Evolutionary conservation across 2,113 vertebrate genomes (phyloP).

Genomic region (Platanista minor): DNA sequence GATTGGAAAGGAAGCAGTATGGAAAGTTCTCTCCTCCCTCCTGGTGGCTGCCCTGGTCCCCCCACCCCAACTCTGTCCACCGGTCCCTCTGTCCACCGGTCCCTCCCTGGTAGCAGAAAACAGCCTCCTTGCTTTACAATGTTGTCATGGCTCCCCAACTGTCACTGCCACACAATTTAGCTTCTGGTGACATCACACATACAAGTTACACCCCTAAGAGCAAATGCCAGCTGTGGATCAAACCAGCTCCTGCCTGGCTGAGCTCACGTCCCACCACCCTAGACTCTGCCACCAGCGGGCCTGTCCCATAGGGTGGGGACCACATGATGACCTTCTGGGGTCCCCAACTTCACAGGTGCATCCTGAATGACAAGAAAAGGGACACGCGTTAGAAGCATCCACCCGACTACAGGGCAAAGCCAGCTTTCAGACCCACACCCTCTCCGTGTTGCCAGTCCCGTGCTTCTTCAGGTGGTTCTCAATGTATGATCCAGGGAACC

Average conservation of each 20-base stretch:
- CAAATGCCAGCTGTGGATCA: not conserved
- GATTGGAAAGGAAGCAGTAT: not conserved
- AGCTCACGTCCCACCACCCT: no score
- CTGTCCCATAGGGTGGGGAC: not conserved
- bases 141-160: no score
- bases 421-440: not conserved
- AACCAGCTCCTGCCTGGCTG: not conserved
- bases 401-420: not conserved
- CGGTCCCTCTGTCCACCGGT: not conserved
- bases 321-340: not conserved
- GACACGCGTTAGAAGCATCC: no score
- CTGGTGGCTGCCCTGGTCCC: rapidly evolving
- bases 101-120: rapidly evolving
- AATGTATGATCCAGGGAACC: not conserved
- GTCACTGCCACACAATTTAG: rapidly evolving
- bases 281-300: not conserved
- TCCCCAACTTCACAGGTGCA: not conserved
- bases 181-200: not conserved
- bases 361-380: not conserved
- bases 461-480: not conserved
- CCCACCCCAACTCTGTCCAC: not conserved
- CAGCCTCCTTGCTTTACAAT: not conserved
- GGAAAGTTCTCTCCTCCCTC: not conserved
- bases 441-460: no score
- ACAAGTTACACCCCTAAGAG: not conserved